phyloP scores from a whole-genome alignment of 2,797 vertebrate genomes.

The Channallabes apus region DNA sequence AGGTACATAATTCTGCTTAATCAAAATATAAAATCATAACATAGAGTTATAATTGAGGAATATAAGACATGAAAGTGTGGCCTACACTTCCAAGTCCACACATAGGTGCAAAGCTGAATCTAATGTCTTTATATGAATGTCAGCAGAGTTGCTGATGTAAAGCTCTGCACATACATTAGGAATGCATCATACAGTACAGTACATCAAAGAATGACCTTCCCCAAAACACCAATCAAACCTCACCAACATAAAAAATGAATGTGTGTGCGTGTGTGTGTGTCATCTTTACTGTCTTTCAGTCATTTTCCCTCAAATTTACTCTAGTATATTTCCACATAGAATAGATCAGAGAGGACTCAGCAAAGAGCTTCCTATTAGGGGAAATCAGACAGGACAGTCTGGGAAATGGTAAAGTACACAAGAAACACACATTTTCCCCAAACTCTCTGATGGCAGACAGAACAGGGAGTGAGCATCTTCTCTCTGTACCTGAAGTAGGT shows the following conservation, averaged over 20 bases:
- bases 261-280: constrained; percentile 9
- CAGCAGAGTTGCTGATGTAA: constrained; percentile 35
- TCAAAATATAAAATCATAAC: not conserved
- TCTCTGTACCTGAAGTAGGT: constrained; percentile 54
- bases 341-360: constrained; percentile 55
- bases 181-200: constrained; percentile 49
- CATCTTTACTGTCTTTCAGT: constrained; percentile 27
- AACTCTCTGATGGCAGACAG: constrained; percentile 44
- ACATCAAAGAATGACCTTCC: constrained; percentile 52
- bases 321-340: constrained; percentile 41
- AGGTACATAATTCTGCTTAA: not conserved
- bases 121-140: constrained; percentile 28
- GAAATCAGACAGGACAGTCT: constrained; percentile 51
- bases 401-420: constrained; percentile 34
- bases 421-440: constrained; percentile 25
- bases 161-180: constrained; percentile 46
- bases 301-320: constrained; percentile 38
- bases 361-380: constrained; percentile 48
- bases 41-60: not conserved
- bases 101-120: constrained; percentile 7
- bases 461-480: constrained; percentile 36
- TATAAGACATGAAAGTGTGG: not conserved
- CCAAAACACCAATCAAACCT: constrained; percentile 44
- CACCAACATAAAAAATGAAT: constrained; percentile 8
- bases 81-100: not conserved